Evolutionary conservation across 2,888 invertebrate genomes (phyloP).

Genomic region (Napeogenes sylphis): DNA sequence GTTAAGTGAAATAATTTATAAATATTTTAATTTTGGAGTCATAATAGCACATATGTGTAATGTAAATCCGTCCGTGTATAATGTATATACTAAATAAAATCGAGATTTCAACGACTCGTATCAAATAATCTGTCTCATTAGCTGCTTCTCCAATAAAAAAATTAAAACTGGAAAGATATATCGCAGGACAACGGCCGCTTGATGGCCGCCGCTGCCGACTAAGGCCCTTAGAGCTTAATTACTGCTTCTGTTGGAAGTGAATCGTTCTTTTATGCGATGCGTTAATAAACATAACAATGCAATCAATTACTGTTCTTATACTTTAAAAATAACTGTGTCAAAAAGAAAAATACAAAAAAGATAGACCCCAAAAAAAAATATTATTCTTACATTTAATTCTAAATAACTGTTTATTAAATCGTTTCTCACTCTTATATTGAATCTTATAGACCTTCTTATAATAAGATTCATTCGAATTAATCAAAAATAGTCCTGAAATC

Average conservation of each 20-base stretch:
- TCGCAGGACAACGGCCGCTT: conserved; percentile 64
- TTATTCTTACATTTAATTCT: too few species aligned
- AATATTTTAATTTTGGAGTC: not conserved
- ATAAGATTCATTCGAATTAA: too few species aligned
- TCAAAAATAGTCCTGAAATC: too few species aligned
- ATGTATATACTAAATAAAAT: conserved; percentile 16
- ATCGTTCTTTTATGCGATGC: conserved; percentile 25
- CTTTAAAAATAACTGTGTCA: not conserved
- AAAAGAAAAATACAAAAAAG: too few species aligned
- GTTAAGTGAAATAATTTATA: not conserved
- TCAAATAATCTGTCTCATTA: conserved; percentile 50
- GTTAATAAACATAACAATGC: conserved; percentile 13
- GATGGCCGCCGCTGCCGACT: conserved; percentile 50
- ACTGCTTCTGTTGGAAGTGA: conserved; percentile 36
- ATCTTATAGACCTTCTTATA: too few species aligned
- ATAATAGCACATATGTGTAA: not conserved
- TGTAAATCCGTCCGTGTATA: not conserved
- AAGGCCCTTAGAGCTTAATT: conserved; percentile 59
- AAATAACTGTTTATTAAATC: too few species aligned
- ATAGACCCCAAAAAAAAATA: too few species aligned
- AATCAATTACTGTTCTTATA: not conserved
- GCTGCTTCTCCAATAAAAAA: conserved; percentile 25
- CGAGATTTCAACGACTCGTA: conserved; percentile 38
- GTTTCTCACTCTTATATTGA: too few species aligned
- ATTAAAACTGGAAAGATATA: conserved; percentile 26